Evolutionary conservation across 2,888 invertebrate genomes (phyloP).

Genomic region (Aspidiotus destructor): DNA sequence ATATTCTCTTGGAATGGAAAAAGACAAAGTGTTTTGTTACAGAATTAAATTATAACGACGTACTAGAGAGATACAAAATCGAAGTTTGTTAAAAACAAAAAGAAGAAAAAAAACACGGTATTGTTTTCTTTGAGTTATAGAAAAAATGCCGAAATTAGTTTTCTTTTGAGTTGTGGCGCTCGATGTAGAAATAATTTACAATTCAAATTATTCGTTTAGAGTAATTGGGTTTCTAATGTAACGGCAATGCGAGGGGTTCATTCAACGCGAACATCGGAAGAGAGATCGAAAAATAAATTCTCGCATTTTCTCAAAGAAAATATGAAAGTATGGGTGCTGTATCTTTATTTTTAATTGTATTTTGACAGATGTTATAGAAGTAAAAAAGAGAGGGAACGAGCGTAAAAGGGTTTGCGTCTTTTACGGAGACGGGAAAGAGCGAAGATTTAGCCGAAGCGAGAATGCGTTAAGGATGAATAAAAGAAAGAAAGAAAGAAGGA

Average conservation of each 20-base stretch:
- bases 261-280: slow-evolving; percentile 15
- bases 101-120: slow-evolving; percentile 16
- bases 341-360: slow-evolving; percentile 32
- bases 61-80: not conserved
- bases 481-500: not conserved
- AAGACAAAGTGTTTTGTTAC: not conserved
- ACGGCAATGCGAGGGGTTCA: not conserved
- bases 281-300: slow-evolving; percentile 28
- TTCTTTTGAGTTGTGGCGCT: slow-evolving; percentile 21
- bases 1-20: not conserved
- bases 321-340: slow-evolving; percentile 28
- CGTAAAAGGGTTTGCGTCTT: not conserved
- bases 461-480: slow-evolving; percentile 1
- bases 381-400: not conserved
- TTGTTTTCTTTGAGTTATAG: slow-evolving; percentile 27
- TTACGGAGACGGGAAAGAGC: not conserved
- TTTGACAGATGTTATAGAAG: slow-evolving; percentile 23
- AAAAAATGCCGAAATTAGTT: slow-evolving; percentile 31
- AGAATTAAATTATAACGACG: not conserved
- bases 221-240: slow-evolving; percentile 21
- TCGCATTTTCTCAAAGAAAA: slow-evolving; percentile 17
- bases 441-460: slow-evolving; percentile 17
- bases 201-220: slow-evolving; percentile 29
- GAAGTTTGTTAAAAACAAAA: slow-evolving; percentile 1
- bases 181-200: slow-evolving; percentile 28